Percentiles rank a stretch among this genome's conserved stretches.
Conservation (phyloP, 2,888 invertebrate genomes). For the Ptilodon capucinus region DNA sequence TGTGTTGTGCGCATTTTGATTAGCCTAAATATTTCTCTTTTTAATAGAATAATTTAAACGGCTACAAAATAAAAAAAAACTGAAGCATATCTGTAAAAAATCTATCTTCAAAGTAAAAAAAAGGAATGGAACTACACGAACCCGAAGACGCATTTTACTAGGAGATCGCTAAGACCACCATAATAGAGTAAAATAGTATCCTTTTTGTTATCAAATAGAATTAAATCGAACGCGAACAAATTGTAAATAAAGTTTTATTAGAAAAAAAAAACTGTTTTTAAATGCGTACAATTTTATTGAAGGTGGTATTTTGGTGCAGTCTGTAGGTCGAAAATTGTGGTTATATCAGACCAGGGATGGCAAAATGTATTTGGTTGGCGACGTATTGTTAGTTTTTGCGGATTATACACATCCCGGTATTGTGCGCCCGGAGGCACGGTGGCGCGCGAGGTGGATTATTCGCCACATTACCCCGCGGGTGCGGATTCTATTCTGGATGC, state of each 20-base stretch:
- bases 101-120: conserved; percentile 1
- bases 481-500: conserved; percentile 56
- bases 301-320: conserved; percentile 3
- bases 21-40: no score
- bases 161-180: conserved; percentile 45
- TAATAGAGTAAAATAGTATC: conserved; percentile 53
- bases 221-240: conserved; percentile 62
- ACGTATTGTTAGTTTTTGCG: conserved; percentile 70
- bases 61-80: background rate
- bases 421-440: conserved; percentile 48
- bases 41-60: no score
- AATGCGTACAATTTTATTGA: conserved; percentile 4
- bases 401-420: conserved; percentile 63
- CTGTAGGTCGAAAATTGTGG: conserved; percentile 24
- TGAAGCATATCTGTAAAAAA: background rate
- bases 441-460: conserved; percentile 76
- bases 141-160: conserved; percentile 20
- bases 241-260: conserved; percentile 39
- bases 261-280: conserved; percentile 30
- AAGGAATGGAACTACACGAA: no score
- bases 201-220: conserved; percentile 73
- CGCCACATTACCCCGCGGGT: conserved; percentile 69
- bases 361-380: conserved; percentile 21
- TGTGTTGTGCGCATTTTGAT: no score
- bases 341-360: conserved; percentile 8